Evolutionary conservation across 2,113 vertebrate species (phyloP), one percentile per base, ranked within the genome.

Genomic region (Mixornis gularis): DNA sequence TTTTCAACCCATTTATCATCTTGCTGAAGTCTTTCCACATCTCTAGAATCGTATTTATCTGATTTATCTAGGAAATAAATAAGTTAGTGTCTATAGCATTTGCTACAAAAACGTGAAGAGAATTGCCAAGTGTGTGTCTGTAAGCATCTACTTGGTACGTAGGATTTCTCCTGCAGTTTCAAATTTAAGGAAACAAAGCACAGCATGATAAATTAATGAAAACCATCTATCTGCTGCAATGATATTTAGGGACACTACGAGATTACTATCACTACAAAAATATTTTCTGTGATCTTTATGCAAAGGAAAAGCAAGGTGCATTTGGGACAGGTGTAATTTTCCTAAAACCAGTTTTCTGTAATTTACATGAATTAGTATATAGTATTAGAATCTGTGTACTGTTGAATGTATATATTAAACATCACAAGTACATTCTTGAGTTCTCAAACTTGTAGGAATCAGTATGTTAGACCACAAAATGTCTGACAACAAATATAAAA

Each of bases 21-120:
- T 58, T 96, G 97, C 36, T 98, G 96, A 58, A 99, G 97, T 93
- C 97, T 98, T 85, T 99, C 99, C 96, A 99, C 96, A 84, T 99
- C 99, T 96, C 99, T 98, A 74, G 98, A 84, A 96, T 99, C 99
- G 24, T 99, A 99, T 94, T 98, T 99, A 34, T 98, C 98, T 27
- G 97, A 79, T 56, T 98, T 98, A 83, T 98, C 99, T 99, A 96
- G 43, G 21, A 89, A 76, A 91, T 22, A 87, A 94, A 95, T 63
- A 27, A 72, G 63, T 88, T 59, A 76, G 38, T 79, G 21, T 82
- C 66, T n/a, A 43, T 2, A 78, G 56, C 9, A 92, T 30, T 60
- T 87, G 24, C 48, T 64, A 58, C 3, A 20, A 90, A 80, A 78
- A 63, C 1, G 7, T 20, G 29, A 78, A 90, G 72, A 88, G 11